These are phyloP conservation scores for Cairina moschata DNA, from an alignment of 2,113 vertebrate genomes.

Conservation along the genomic window DNA sequence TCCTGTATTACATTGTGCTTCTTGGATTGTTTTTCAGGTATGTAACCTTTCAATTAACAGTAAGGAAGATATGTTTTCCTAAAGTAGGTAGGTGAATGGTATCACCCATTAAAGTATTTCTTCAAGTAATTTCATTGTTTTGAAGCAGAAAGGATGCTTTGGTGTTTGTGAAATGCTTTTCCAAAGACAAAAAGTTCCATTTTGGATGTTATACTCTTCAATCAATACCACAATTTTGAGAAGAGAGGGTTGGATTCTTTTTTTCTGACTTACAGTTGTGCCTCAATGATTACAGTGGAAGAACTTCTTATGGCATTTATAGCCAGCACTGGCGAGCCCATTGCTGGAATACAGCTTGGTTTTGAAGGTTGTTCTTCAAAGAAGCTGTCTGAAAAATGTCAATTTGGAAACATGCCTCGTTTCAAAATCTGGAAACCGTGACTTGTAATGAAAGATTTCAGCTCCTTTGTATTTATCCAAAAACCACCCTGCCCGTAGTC, in stretches of 20 bases:
- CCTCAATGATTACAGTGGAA: background rate
- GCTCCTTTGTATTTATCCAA: slow-evolving; percentile 23
- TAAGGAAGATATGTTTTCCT: background rate
- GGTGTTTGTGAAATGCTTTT: background rate
- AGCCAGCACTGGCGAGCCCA: background rate
- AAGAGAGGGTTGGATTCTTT: background rate
- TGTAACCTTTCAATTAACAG: background rate
- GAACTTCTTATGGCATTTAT: background rate
- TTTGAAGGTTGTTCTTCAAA: slow-evolving; percentile 3
- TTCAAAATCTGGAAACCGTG: slow-evolving; percentile 31
- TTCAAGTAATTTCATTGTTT: background rate
- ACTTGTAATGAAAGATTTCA: slow-evolving; percentile 1
- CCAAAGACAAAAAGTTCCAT: background rate
- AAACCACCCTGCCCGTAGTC: background rate
- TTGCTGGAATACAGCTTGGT: background rate
- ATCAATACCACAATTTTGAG: background rate
- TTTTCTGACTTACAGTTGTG: background rate
- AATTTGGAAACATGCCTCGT: background rate
- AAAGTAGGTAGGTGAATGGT: background rate
- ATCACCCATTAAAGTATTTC: background rate
- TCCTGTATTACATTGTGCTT: background rate
- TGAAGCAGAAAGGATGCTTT: background rate
- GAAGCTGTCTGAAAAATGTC: background rate
- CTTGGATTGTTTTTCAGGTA: background rate
- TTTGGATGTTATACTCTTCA: background rate